Evolutionary conservation across 2,797 vertebrate species (phyloP).

Genomic region (Delichon dasypus): DNA sequence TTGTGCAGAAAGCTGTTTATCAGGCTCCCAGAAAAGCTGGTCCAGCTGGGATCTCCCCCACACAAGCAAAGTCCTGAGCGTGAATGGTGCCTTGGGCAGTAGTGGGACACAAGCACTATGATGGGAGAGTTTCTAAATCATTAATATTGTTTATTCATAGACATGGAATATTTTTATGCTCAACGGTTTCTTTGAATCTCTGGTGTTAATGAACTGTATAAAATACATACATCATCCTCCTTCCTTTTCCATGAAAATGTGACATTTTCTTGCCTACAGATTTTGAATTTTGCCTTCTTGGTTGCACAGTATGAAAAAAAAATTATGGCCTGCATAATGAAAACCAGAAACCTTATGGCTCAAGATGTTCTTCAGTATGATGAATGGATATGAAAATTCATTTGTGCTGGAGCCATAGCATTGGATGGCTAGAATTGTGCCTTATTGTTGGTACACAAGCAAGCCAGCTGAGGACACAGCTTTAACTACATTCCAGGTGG

Average conservation of each 20-base stretch:
- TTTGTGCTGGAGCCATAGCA: background rate
- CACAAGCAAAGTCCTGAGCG: background rate
- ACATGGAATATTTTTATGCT: background rate
- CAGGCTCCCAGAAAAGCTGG: background rate
- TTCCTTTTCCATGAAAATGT: background rate
- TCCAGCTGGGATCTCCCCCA: background rate
- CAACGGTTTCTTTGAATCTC: background rate
- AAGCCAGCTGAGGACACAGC: background rate
- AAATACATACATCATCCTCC: background rate
- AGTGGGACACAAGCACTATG: fast-evolving
- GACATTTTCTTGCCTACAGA: background rate
- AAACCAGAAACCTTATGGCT: background rate
- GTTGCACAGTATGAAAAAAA: background rate
- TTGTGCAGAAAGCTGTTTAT: background rate
- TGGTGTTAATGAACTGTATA: background rate
- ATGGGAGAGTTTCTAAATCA: background rate
- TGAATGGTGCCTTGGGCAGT: background rate
- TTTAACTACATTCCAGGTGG: background rate
- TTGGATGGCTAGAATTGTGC: background rate
- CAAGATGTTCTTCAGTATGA: background rate
- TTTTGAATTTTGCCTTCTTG: background rate
- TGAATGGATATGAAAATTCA: background rate
- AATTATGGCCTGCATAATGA: background rate
- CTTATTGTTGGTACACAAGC: background rate
- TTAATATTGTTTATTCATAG: background rate